These are phyloP conservation scores for Cephalotes varians DNA, from an alignment of 2,888 invertebrate genomes.

Conservation along the genomic window DNA sequence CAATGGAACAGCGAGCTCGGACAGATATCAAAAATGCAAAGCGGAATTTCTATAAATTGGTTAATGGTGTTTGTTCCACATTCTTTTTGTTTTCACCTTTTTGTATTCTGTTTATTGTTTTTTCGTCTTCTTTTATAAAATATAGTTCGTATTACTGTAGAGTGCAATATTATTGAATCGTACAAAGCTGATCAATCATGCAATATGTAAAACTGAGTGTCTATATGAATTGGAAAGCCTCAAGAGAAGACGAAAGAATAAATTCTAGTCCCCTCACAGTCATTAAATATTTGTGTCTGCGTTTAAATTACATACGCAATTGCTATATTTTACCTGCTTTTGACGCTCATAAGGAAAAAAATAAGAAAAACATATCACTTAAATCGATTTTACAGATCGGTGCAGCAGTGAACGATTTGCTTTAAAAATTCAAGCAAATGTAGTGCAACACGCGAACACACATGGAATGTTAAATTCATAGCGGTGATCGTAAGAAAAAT, in stretches of 20 bases:
- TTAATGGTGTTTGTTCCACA: conserved; percentile 23
- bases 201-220: not conserved
- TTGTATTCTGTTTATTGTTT: not conserved
- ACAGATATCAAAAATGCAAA: conserved; percentile 54
- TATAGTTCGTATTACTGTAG: not conserved
- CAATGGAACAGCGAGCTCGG: conserved; percentile 28
- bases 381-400: not conserved
- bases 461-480: conserved; percentile 16
- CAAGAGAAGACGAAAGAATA: not conserved
- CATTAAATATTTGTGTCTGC: conserved; percentile 5
- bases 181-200: not conserved
- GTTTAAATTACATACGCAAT: not conserved
- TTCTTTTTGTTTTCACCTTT: not conserved
- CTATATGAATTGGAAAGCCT: not conserved
- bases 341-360: not conserved
- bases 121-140: not conserved
- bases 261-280: not conserved
- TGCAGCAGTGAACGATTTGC: not conserved
- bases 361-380: not conserved
- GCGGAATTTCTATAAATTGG: conserved; percentile 31
- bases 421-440: conserved; percentile 33
- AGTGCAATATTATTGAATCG: not conserved
- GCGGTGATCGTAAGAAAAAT: not conserved
- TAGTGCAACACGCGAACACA: not conserved
- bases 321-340: not conserved